Conservation (phyloP, 1,140 invertebrate genomes). For the Drosophila paulistorum region DNA sequence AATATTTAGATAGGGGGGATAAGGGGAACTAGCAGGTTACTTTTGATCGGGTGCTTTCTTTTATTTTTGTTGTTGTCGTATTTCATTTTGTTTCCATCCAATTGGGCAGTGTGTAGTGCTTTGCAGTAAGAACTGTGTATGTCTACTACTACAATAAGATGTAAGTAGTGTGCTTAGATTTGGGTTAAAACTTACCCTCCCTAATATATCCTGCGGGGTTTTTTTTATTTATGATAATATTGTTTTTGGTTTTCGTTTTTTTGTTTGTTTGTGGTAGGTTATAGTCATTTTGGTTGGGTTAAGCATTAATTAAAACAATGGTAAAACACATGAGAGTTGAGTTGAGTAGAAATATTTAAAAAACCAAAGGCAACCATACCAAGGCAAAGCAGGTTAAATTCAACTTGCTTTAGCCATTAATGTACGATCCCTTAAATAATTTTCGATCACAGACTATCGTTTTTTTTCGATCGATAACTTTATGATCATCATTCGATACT, state of each 20-base stretch:
- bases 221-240: constrained; percentile 38
- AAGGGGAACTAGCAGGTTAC: constrained; percentile 11
- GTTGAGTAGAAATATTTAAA: constrained; percentile 26
- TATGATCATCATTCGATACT: constrained; percentile 82
- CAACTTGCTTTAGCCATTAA: neutral
- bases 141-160: constrained; percentile 35
- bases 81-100: neutral
- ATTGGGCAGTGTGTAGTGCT: constrained; percentile 7
- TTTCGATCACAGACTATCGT: neutral
- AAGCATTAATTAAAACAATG: constrained; percentile 64
- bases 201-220: constrained; percentile 82
- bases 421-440: neutral
- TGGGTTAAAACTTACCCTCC: constrained; percentile 81
- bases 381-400: too few relatives aligned
- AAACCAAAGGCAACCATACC: neutral
- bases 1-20: neutral
- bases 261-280: constrained; percentile 33
- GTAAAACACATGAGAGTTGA: constrained; percentile 45
- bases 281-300: constrained; percentile 62
- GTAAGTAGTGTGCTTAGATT: constrained; percentile 53
- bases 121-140: neutral
- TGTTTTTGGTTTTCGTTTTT: constrained; percentile 13
- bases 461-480: neutral
- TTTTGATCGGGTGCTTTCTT: neutral
- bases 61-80: neutral